phyloP scores from a whole-genome alignment of 2,797 vertebrate genomes.

The Enteromius treurensis region DNA sequence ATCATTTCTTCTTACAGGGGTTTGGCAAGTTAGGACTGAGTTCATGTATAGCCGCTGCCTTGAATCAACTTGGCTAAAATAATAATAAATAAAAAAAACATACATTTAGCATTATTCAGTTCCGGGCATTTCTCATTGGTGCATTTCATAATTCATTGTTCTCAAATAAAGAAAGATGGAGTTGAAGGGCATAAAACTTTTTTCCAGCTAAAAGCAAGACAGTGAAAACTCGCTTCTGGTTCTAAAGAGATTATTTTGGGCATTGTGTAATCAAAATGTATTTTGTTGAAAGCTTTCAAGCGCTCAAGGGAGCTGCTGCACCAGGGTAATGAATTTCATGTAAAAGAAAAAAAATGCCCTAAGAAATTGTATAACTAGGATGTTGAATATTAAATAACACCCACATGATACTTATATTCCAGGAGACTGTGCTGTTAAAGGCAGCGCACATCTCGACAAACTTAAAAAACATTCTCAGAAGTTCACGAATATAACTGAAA shows the following conservation, averaged over 20 bases:
- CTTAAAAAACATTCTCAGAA: constrained; percentile 16
- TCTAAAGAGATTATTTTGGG: constrained; percentile 44
- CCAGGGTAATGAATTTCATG: constrained; percentile 44
- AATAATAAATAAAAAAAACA: not conserved
- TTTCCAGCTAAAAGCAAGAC: constrained; percentile 28
- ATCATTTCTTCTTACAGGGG: constrained; percentile 17
- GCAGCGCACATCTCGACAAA: constrained; percentile 1
- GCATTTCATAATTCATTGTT: constrained; percentile 14
- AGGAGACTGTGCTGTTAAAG: constrained; percentile 19
- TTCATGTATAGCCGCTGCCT: not conserved
- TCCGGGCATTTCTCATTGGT: constrained; percentile 7
- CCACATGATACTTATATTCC: constrained; percentile 35
- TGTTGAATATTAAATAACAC: constrained; percentile 47
- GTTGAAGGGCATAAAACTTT: constrained; percentile 35
- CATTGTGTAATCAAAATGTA: constrained; percentile 45
- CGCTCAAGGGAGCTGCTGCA: constrained; percentile 21
- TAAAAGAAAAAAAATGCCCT: constrained; percentile 32
- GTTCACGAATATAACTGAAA: constrained; percentile 12
- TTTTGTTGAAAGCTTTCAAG: constrained; percentile 45
- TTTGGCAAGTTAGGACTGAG: not conserved
- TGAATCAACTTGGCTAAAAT: not conserved
- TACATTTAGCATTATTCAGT: not conserved
- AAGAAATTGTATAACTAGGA: constrained; percentile 41
- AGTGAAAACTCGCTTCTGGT: constrained; percentile 30
- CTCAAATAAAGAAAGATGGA: constrained; percentile 27